Evolutionary conservation across 2,888 invertebrate species (phyloP).

Genomic region (Dorcus parallelipipedus): DNA sequence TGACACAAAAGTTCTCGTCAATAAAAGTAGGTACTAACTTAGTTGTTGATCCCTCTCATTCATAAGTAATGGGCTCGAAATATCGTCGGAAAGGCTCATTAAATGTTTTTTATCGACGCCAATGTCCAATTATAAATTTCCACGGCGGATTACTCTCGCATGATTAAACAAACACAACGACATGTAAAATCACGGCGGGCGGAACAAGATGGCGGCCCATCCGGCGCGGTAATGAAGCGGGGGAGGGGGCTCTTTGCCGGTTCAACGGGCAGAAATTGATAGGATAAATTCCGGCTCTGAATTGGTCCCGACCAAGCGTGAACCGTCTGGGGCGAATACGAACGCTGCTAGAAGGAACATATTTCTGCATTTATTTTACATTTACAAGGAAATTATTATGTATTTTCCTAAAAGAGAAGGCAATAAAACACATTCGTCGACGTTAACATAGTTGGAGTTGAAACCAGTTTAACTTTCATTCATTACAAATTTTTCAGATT

Average conservation of each 20-base stretch:
- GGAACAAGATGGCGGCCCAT: slow-evolving; percentile 46
- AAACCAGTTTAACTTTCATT: too few relatives aligned
- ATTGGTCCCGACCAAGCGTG: slow-evolving; percentile 59
- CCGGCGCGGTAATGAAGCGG: slow-evolving; percentile 38
- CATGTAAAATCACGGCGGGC: slow-evolving; percentile 45
- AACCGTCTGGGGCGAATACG: slow-evolving; percentile 45
- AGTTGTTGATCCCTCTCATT: slow-evolving; percentile 2
- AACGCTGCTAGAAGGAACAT: not conserved
- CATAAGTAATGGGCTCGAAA: slow-evolving; percentile 12
- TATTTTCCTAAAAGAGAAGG: not conserved
- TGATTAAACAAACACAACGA: slow-evolving; percentile 48
- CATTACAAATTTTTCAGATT: too few relatives aligned
- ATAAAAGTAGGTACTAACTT: too few relatives aligned
- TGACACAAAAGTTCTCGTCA: too few relatives aligned
- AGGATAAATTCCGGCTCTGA: slow-evolving; percentile 62
- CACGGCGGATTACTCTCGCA: slow-evolving; percentile 39
- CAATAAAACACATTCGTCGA: too few relatives aligned
- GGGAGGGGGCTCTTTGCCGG: slow-evolving; percentile 54
- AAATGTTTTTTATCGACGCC: slow-evolving; percentile 26
- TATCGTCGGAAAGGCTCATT: slow-evolving; percentile 24
- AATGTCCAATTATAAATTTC: slow-evolving; percentile 46
- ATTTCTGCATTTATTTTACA: slow-evolving; percentile 1
- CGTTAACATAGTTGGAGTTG: too few relatives aligned
- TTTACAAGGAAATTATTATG: not conserved
- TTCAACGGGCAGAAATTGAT: slow-evolving; percentile 63